Percentiles rank a stretch among this genome's conserved stretches.
These are phyloP conservation scores for Babylonia areolata DNA, from an alignment of 1,140 invertebrate species.

Conservation along the genomic window DNA sequence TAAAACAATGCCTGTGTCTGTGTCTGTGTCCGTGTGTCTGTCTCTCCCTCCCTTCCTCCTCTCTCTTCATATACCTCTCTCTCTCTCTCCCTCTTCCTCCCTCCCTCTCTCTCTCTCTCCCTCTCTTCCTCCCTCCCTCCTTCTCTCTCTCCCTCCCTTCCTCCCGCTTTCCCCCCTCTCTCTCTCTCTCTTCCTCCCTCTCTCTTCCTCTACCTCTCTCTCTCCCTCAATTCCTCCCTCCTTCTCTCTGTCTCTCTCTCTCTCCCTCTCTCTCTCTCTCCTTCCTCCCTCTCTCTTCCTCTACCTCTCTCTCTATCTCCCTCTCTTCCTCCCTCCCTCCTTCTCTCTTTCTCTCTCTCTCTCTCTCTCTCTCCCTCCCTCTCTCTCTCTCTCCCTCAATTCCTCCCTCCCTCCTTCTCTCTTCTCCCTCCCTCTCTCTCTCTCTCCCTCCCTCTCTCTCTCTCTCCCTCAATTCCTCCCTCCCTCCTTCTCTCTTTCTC, in stretches of 20 bases:
- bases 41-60: not conserved
- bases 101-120: too few relatives aligned
- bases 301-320: not conserved
- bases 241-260: not conserved
- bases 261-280: slow-evolving; percentile 10
- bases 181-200: not conserved
- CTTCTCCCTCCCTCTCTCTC: not conserved
- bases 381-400: too few relatives aligned
- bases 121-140: not conserved
- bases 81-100: too few relatives aligned
- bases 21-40: not conserved
- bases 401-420: too few relatives aligned
- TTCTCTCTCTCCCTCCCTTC: not conserved
- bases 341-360: not conserved
- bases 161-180: not conserved
- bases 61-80: too few relatives aligned
- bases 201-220: too few relatives aligned
- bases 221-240: too few relatives aligned
- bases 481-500: too few relatives aligned
- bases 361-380: too few relatives aligned
- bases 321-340: not conserved
- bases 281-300: not conserved
- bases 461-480: too few relatives aligned
- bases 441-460: slow-evolving; percentile 14
- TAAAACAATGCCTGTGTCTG: too few relatives aligned